These are phyloP conservation scores for Aphyosemion australe DNA, from an alignment of 2,113 vertebrate genomes.

Conservation along the genomic window DNA sequence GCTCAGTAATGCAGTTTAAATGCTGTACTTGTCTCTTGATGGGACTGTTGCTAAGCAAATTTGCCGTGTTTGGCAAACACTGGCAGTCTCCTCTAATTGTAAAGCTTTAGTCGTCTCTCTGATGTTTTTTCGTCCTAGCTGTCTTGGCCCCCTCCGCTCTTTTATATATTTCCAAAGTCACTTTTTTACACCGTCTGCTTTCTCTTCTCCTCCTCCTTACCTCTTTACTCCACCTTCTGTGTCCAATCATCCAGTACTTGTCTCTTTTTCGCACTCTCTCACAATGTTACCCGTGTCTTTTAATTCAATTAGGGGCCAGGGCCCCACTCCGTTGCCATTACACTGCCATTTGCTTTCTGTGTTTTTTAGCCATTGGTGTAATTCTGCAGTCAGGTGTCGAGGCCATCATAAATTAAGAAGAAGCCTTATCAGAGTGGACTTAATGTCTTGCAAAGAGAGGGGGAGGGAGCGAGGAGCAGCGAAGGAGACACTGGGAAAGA, in stretches of 20 bases:
- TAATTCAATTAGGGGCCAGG: slow-evolving; percentile 98
- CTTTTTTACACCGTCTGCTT: slow-evolving; percentile 36
- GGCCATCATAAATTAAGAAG: slow-evolving; percentile 79
- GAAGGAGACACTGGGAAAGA: slow-evolving; percentile 52
- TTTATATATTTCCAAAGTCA: slow-evolving; percentile 55
- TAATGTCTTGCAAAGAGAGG: slow-evolving; percentile 72
- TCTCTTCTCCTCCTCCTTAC: slow-evolving; percentile 34
- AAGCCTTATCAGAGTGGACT: slow-evolving; percentile 68
- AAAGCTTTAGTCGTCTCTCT: slow-evolving; percentile 58
- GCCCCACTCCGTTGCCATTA: slow-evolving; percentile 88
- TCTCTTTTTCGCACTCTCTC: slow-evolving; percentile 36
- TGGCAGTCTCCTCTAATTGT: slow-evolving; percentile 56
- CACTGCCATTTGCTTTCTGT: slow-evolving; percentile 87
- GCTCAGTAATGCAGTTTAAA: slow-evolving; percentile 27
- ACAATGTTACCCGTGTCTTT: slow-evolving; percentile 79
- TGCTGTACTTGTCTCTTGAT: slow-evolving; percentile 33
- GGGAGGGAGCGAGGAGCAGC: slow-evolving; percentile 45
- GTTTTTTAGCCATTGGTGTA: slow-evolving; percentile 81
- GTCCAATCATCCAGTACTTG: slow-evolving; percentile 49
- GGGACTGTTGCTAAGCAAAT: slow-evolving; percentile 70
- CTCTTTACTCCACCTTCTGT: slow-evolving; percentile 37
- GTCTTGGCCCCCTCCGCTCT: slow-evolving; percentile 51
- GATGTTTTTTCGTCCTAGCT: slow-evolving; percentile 60
- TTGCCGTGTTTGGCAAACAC: slow-evolving; percentile 59
- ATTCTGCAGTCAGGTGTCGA: slow-evolving; percentile 82